These are phyloP conservation scores for Lemur catta DNA, from an alignment of 2,797 vertebrate genomes.

Conservation along the genomic window DNA sequence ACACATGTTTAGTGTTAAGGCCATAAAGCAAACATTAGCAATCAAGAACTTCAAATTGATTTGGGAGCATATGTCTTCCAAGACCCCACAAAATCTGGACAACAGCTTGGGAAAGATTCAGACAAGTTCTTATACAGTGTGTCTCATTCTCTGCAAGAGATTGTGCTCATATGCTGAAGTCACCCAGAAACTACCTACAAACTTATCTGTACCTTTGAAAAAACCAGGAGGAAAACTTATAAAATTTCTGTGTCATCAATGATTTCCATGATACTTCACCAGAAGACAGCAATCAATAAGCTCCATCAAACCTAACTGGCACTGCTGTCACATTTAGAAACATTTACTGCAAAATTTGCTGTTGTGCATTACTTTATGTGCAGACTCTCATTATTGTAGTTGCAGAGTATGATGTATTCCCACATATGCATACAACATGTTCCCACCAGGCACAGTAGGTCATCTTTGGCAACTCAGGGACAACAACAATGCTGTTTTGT, in stretches of 20 bases:
- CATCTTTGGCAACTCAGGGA: constrained; percentile 1
- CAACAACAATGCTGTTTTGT: constrained; percentile 6
- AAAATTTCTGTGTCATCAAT: background rate
- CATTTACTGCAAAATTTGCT: background rate
- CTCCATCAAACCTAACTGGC: background rate
- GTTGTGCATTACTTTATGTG: background rate
- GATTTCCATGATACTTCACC: background rate
- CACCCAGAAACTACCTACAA: constrained; percentile 4
- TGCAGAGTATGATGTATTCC: background rate
- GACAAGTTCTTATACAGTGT: background rate
- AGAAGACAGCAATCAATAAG: background rate
- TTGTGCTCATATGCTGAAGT: background rate
- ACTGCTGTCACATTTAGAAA: background rate
- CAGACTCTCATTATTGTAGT: background rate
- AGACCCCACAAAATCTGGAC: constrained; percentile 56
- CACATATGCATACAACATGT: constrained; percentile 43
- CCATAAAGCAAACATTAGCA: constrained; percentile 64
- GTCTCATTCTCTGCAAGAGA: constrained; percentile 5
- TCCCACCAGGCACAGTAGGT: background rate
- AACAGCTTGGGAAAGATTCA: constrained; percentile 53
- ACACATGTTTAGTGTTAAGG: constrained; percentile 69
- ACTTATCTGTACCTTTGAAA: background rate
- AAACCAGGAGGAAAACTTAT: background rate
- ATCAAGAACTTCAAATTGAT: constrained; percentile 62
- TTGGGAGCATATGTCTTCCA: constrained; percentile 49